Percentiles rank a stretch among this genome's conserved stretches.
Conservation (phyloP, 2,797 vertebrate genomes). For the Chrosomus eos region DNA sequence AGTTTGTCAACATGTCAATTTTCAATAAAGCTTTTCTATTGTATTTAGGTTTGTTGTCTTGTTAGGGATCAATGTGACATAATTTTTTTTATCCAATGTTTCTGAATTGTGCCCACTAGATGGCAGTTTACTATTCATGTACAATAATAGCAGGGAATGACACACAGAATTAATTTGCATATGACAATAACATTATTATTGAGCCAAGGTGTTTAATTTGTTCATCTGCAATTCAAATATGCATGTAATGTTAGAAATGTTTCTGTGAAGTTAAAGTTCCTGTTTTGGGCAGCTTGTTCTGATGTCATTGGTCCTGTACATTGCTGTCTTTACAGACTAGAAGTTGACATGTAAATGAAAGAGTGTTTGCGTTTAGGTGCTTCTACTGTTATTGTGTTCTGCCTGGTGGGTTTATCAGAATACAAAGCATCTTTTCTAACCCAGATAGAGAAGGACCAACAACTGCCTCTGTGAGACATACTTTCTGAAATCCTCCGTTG, state of each 20-base stretch:
- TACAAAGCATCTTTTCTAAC: constrained; percentile 23
- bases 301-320: background rate
- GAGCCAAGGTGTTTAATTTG: background rate
- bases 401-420: constrained; percentile 1
- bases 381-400: background rate
- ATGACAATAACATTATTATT: background rate
- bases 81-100: background rate
- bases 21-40: constrained; percentile 71
- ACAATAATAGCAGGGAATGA: background rate
- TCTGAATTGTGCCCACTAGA: constrained; percentile 64
- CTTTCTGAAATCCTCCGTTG: constrained; percentile 18
- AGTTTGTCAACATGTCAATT: constrained; percentile 58
- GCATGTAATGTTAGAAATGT: no score
- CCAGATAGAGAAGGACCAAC: constrained; percentile 30
- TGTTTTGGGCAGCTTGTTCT: background rate
- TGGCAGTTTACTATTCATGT: constrained; percentile 47
- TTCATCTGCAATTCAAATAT: background rate
- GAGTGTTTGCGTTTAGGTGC: background rate
- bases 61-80: background rate
- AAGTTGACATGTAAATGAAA: background rate
- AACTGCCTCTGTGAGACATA: constrained; percentile 25
- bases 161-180: background rate
- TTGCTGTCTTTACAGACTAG: background rate
- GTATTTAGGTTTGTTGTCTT: constrained; percentile 32
- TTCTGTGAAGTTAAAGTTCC: no score